Conservation (phyloP, 2,888 invertebrate genomes). For the Diogma glabrata region DNA sequence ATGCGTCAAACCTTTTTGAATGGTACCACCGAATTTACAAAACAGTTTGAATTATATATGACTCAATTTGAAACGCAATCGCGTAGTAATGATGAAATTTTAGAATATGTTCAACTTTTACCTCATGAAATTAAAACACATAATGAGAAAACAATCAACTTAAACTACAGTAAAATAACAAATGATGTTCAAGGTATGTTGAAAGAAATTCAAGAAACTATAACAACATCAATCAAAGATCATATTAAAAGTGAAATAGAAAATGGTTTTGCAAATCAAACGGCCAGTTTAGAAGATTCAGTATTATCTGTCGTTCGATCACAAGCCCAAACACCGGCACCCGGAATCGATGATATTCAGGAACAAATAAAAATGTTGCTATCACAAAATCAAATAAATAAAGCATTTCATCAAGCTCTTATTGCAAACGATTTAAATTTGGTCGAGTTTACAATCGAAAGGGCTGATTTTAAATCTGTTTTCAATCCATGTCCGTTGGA, state of each 20-base stretch:
- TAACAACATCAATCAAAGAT: constrained; percentile 32
- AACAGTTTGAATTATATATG: constrained; percentile 38
- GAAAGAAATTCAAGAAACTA: constrained; percentile 29
- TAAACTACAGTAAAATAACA: constrained; percentile 22
- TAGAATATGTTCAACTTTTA: constrained; percentile 28
- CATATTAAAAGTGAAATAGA: constrained; percentile 32
- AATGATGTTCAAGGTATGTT: constrained; percentile 33
- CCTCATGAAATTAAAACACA: constrained; percentile 23
- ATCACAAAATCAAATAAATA: constrained; percentile 62
- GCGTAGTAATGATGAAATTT: constrained; percentile 30
- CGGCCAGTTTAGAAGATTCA: constrained; percentile 44
- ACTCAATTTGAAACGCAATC: constrained; percentile 37
- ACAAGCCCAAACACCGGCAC: constrained; percentile 62
- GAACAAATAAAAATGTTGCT: constrained; percentile 58
- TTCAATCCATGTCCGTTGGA: constrained; percentile 68
- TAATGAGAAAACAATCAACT: constrained; percentile 9
- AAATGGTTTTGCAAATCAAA: constrained; percentile 46
- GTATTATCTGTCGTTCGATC: constrained; percentile 51
- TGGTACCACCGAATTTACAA: constrained; percentile 73
- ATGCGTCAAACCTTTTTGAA: constrained; percentile 76
- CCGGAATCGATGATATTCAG: constrained; percentile 46
- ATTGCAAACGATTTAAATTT: constrained; percentile 75
- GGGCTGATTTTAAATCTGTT: constrained; percentile 66
- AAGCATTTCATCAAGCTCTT: constrained; percentile 85
- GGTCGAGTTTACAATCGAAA: constrained; percentile 77